These are phyloP conservation scores for Leucophora obtusa DNA, from an alignment of 2,888 invertebrate species.

Conservation along the genomic window DNA sequence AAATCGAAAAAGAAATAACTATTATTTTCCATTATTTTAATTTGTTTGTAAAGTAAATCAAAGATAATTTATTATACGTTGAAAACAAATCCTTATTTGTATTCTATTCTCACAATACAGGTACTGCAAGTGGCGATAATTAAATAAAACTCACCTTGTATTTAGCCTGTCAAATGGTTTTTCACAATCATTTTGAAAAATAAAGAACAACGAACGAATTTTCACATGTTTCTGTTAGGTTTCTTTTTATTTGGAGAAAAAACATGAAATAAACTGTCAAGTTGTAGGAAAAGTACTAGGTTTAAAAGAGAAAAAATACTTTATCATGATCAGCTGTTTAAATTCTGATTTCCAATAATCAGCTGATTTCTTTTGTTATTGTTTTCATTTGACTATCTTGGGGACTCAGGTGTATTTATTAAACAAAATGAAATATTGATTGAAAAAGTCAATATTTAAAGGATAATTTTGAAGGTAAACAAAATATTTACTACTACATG, in stretches of 20 bases:
- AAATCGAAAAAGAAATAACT: background rate
- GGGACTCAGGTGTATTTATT: background rate
- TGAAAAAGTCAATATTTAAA: constrained; percentile 17
- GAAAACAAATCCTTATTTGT: constrained; percentile 16
- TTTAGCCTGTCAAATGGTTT: constrained; percentile 38
- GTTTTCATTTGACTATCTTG: background rate
- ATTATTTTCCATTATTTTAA: constrained; percentile 32
- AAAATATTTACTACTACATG: no score
- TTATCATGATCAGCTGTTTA: constrained; percentile 51
- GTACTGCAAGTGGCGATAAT: background rate
- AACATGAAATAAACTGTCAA: background rate
- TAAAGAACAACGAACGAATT: background rate
- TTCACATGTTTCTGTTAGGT: constrained; percentile 5
- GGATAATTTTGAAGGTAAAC: no score
- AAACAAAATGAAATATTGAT: background rate
- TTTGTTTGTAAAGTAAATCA: constrained; percentile 41
- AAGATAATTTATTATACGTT: constrained; percentile 34
- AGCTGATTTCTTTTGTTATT: constrained; percentile 30
- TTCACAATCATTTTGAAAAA: constrained; percentile 30
- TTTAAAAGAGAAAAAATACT: background rate
- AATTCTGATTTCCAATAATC: constrained; percentile 29
- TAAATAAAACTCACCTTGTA: constrained; percentile 9
- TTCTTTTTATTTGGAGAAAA: background rate
- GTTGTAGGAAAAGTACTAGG: constrained; percentile 5
- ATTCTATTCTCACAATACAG: background rate